These are phyloP conservation scores for Microctonus hyperodae DNA, from an alignment of 2,888 invertebrate species.

Conservation along the genomic window DNA sequence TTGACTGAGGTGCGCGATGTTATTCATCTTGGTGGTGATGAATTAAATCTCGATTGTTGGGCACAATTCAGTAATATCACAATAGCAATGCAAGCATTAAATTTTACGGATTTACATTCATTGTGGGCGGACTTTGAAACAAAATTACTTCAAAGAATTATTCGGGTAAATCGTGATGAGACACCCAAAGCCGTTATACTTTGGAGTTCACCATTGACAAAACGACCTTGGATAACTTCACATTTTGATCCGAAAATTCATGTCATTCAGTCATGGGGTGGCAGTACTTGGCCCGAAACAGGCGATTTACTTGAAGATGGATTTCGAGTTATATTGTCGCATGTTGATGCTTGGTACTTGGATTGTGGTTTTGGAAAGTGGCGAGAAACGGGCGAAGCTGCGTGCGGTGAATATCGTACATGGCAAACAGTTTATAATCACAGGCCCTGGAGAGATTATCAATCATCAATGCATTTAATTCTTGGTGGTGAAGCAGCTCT, in stretches of 20 bases:
- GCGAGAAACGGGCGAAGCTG: slow-evolving; percentile 83
- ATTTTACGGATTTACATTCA: slow-evolving; percentile 79
- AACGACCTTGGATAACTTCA: slow-evolving; percentile 72
- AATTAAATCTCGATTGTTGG: slow-evolving; percentile 85
- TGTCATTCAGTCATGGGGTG: slow-evolving; percentile 83
- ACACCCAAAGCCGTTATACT: slow-evolving; percentile 69
- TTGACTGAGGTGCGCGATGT: slow-evolving; percentile 79
- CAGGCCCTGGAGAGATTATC: slow-evolving; percentile 73
- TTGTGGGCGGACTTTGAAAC: slow-evolving; percentile 82
- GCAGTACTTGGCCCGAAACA: slow-evolving; percentile 82
- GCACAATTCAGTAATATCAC: slow-evolving; percentile 64
- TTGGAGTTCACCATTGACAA: slow-evolving; percentile 82
- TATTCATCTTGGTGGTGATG: slow-evolving; percentile 85
- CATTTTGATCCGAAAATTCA: slow-evolving; percentile 77
- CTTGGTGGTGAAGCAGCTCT: slow-evolving; percentile 83
- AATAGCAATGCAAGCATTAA: slow-evolving; percentile 69
- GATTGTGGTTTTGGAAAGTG: slow-evolving; percentile 89
- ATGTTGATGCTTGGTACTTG: slow-evolving; percentile 88
- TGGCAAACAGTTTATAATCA: slow-evolving; percentile 90
- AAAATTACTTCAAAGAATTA: slow-evolving; percentile 69
- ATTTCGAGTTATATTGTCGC: slow-evolving; percentile 80
- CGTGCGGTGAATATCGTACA: slow-evolving; percentile 86
- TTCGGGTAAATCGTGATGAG: slow-evolving; percentile 69
- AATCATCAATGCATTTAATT: slow-evolving; percentile 59
- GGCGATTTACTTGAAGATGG: slow-evolving; percentile 79